Base-by-base conservation (phyloP, 2,888 invertebrate genomes). In the Julus scandinavius region DNA sequence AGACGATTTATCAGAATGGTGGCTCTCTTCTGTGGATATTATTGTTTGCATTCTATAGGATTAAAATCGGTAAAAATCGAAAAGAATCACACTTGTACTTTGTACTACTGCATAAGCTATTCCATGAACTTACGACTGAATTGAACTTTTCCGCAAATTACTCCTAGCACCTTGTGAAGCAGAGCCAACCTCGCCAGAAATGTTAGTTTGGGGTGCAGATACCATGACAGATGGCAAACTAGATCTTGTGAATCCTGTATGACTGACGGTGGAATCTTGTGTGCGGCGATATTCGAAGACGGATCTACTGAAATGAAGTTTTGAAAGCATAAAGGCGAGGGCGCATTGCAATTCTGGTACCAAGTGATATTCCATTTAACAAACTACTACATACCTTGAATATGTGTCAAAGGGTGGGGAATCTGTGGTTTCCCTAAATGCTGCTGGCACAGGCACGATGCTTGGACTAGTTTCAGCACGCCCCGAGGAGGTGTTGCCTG, bases 391-490 rank as follows among this genome's bases (percentile, higher is more conserved):
- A 72, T 72, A 72, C 72, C 72, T 72, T 2, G 72, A 72, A n/a
- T 72, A 72, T 9, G 72, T 72, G 20, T 72, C 72, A 9, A 72
- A 72, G n/a, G 72, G 72, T 72, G 72, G 72, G 6, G 72, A 72
- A 72, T 9, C 11, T 1, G 29, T 72, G 9, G 29, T 72, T 6
- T 20, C 29, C 7, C 29, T 72, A 29, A 20, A 72, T 72, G 29
- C 20, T 9, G 72, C 6, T 11, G 20, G 72, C 6, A 9, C 72
- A 2, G 72, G 11, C 5, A 29, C 72, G 29, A 29, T 72, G 72
- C 72, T 29, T 1, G 72, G 72, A 7, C n/a, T 29, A 11, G 9
- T 72, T 72, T 72, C 72, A 7, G 29, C 29, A 9, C 20, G 72
- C 9, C 20, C 7, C 72, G n/a, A n/a, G n/a, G 72, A 72, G 72